Conservation (phyloP, 2,113 vertebrate genomes). For the Chauna torquata region DNA sequence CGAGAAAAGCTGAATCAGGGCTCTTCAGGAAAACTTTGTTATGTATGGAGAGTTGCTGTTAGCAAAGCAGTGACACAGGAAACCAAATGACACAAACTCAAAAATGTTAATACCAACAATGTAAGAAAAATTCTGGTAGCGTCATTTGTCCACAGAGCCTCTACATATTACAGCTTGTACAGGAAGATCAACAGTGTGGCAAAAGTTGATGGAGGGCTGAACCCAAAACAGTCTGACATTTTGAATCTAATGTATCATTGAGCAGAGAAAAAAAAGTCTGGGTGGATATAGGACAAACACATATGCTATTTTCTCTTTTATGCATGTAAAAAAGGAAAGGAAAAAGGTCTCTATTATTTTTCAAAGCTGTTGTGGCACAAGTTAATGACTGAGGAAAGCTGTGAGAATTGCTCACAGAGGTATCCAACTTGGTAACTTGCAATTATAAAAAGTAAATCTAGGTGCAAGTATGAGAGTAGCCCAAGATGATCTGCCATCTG, state of each 20-base stretch:
- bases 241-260: background rate
- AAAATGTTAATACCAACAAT: background rate
- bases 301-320: background rate
- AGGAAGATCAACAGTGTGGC: background rate
- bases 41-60: background rate
- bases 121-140: background rate
- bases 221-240: background rate
- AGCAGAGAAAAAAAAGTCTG: background rate
- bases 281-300: background rate
- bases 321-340: background rate
- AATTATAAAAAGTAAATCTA: background rate
- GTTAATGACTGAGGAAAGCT: background rate
- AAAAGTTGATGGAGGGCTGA: background rate
- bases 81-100: background rate
- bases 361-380: background rate
- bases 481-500: background rate
- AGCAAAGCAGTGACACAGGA: background rate
- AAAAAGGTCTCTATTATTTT: background rate
- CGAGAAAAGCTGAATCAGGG: background rate
- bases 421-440: background rate
- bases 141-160: background rate
- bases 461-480: background rate
- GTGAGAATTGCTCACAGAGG: background rate
- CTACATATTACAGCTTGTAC: background rate
- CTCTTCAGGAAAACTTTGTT: background rate